These are phyloP conservation scores for Sebastes nivosus DNA, from an alignment of 2,797 vertebrate species.

Conservation along the genomic window DNA sequence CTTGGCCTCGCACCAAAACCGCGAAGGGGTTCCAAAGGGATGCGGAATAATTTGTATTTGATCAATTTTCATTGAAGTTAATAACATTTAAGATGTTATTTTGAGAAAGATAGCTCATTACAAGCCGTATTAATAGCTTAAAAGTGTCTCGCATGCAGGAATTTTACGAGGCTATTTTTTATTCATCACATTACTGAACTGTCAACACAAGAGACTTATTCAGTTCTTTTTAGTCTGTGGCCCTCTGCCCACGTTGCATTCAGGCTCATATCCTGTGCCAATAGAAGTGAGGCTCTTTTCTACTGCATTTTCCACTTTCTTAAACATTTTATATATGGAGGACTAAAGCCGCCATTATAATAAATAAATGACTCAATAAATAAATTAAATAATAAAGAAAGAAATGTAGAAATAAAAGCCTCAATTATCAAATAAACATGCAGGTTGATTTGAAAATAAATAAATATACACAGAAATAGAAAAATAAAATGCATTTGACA, in stretches of 20 bases:
- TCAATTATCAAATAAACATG: no score
- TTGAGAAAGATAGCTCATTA: slow-evolving; percentile 49
- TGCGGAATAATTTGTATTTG: slow-evolving; percentile 39
- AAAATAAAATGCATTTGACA: no score
- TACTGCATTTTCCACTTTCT: not conserved
- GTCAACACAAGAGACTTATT: slow-evolving; percentile 50
- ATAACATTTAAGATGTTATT: slow-evolving; percentile 49
- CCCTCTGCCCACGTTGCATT: slow-evolving; percentile 22
- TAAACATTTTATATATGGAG: not conserved
- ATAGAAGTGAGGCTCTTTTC: not conserved
- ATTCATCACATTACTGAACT: slow-evolving; percentile 43
- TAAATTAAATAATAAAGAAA: no score
- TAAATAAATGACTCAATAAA: not conserved
- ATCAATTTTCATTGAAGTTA: slow-evolving; percentile 43
- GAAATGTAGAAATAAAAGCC: rapidly evolving
- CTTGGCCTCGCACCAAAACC: slow-evolving; percentile 27
- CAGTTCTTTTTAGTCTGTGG: slow-evolving; percentile 32
- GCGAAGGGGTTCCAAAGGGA: not conserved
- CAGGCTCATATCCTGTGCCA: not conserved
- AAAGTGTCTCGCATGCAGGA: slow-evolving; percentile 46
- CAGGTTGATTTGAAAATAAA: no score
- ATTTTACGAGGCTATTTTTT: slow-evolving; percentile 27
- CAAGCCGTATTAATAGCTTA: slow-evolving; percentile 41
- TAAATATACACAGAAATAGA: no score
- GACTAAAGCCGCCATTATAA: not conserved